phyloP scores from a whole-genome alignment of 2,113 vertebrate species.

The Prietella phreatophila region DNA sequence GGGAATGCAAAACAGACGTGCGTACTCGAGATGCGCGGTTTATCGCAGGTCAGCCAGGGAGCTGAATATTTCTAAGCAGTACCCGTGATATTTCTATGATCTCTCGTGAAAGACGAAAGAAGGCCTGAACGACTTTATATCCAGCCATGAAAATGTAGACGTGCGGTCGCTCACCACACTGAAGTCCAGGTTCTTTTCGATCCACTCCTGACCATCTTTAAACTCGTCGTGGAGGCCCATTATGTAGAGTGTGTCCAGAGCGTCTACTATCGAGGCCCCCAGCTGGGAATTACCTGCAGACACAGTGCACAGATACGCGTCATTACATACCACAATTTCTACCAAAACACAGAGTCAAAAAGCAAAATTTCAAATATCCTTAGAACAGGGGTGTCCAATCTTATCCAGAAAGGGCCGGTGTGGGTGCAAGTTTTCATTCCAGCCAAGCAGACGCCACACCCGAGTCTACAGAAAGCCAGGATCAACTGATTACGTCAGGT shows the following conservation, averaged over 20 bases:
- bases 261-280: conserved; percentile 95
- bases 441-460: too few relatives aligned
- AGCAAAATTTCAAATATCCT: too few relatives aligned
- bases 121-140: not conserved
- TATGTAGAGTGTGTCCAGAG: conserved; percentile 95
- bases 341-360: not conserved
- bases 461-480: too few relatives aligned
- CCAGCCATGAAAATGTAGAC: not conserved
- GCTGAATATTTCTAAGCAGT: not conserved
- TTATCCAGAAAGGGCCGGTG: too few relatives aligned
- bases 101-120: not conserved
- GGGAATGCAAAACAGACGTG: not conserved
- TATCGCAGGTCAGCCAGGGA: not conserved
- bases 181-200: conserved; percentile 95
- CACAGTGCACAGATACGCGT: conserved; percentile 14
- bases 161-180: conserved; percentile 78
- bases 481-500: too few relatives aligned
- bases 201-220: conserved; percentile 94
- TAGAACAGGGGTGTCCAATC: too few relatives aligned
- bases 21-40: not conserved
- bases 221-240: conserved; percentile 98
- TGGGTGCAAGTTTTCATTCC: too few relatives aligned
- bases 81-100: not conserved
- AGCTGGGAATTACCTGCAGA: conserved; percentile 89
- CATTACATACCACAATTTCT: not conserved